Evolutionary conservation across 2,888 invertebrate species (phyloP), one percentile per base, ranked within the genome.

Genomic region (Ichneumon xanthorius): DNA sequence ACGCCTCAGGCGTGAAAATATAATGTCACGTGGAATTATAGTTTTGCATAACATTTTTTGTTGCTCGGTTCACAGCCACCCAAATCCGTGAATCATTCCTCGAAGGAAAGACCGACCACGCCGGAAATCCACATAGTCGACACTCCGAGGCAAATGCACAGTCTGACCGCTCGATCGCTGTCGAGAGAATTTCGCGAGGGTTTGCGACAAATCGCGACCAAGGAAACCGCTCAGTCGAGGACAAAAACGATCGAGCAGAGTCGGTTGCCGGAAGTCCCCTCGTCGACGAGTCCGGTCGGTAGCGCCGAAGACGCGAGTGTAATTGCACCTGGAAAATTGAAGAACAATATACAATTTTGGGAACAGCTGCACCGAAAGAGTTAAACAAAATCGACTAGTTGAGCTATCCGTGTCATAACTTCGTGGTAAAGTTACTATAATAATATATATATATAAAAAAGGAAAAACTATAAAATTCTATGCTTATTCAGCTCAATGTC

Each of bases 161-260:
- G 97, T 93, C 94, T 97, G 86, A 97, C 97, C 50, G 97, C 97
- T 7, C 95, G 97, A 88, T 97, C 97, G 90, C 95, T 97, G 82
- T 96, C 97, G 4, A 96, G 95, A 89, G 96, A 97, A 93, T 96
- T 97, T 91, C 95, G 97, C 67, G 96, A 97, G 88, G 96, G 96
- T 77, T 94, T 97, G 58, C 90, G 92, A 45, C 92, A 92, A 86
- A 92, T 92, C 50, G 89, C 92, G 6, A 90, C 87, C 53, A 92
- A 92, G 84, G 83, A 90, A 4, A 80, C 87, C n/a, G 87, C 90
- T 1, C 89, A 87, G 4, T 88, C 90, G 70, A 83, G 88, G 53
- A 89, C 90, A 11, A 88, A 89, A 33, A 58, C 82, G 40, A 87
- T 88, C 40, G 91, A 90, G 68, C 79, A 85, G 19, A 88, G 85